Evolutionary conservation across 2,888 invertebrate species (phyloP).

Genomic region (Diarsia dahlii): DNA sequence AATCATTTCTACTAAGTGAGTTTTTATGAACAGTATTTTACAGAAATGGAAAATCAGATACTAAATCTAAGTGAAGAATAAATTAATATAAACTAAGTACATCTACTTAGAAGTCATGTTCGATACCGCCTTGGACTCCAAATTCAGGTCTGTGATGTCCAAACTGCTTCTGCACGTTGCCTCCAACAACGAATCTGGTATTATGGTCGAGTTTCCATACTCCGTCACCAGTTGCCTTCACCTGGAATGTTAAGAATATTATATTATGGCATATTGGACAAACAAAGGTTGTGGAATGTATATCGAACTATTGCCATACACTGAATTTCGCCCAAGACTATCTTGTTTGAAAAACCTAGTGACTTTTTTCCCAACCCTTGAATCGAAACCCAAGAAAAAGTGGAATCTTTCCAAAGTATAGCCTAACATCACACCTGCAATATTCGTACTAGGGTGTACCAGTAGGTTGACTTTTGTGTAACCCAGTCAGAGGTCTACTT

Average conservation of each 20-base stretch:
- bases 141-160: slow-evolving; percentile 72
- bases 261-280: not conserved
- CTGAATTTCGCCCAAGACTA: not conserved
- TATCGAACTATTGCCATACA: not conserved
- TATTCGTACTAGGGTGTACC: no score
- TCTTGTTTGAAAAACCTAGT: not conserved
- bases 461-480: no score
- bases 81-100: not conserved
- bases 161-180: slow-evolving; percentile 67
- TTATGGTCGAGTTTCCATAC: slow-evolving; percentile 76
- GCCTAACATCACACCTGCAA: no score
- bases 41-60: not conserved
- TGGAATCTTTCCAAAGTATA: not conserved
- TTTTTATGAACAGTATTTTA: not conserved
- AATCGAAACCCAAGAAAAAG: no score
- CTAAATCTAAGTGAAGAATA: not conserved
- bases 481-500: no score
- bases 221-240: slow-evolving; percentile 71
- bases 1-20: not conserved
- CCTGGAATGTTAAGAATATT: slow-evolving; percentile 59
- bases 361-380: not conserved
- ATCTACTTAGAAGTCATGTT: slow-evolving; percentile 62
- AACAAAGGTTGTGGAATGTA: not conserved
- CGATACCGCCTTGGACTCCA: slow-evolving; percentile 69
- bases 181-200: slow-evolving; percentile 72